Evolutionary conservation across 2,797 vertebrate species (phyloP).

Genomic region (Chloroceryle inda): DNA sequence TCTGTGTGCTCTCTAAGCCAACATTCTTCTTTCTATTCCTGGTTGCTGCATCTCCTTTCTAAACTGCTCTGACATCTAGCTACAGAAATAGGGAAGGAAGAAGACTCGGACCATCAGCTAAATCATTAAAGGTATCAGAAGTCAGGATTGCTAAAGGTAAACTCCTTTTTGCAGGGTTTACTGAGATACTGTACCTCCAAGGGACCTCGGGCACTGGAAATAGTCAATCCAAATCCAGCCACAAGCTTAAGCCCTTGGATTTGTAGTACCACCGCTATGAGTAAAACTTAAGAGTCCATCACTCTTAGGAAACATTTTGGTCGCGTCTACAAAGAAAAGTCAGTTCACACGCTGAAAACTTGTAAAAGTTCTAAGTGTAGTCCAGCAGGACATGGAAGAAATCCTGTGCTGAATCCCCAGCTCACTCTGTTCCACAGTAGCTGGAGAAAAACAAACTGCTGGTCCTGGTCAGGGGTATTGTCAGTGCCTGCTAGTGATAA

Average conservation of each 20-base stretch:
- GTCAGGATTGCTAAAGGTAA: not conserved
- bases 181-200: not conserved
- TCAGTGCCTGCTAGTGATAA: not conserved
- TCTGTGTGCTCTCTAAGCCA: not conserved
- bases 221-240: not conserved
- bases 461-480: not conserved
- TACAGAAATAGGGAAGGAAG: not conserved
- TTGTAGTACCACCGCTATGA: not conserved
- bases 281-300: no score
- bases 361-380: not conserved
- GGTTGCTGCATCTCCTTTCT: not conserved
- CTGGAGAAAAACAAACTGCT: not conserved
- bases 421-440: not conserved
- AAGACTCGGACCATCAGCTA: not conserved
- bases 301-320: not conserved
- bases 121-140: not conserved
- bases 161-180: not conserved
- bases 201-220: not conserved
- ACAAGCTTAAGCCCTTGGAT: not conserved
- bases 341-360: not conserved
- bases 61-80: not conserved
- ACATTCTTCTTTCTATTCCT: not conserved
- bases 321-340: not conserved
- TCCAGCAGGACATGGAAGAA: not conserved
- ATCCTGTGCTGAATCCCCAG: not conserved